Base-by-base conservation (phyloP, 1,140 invertebrate species). In the Temnothorax curvispinosus region DNA sequence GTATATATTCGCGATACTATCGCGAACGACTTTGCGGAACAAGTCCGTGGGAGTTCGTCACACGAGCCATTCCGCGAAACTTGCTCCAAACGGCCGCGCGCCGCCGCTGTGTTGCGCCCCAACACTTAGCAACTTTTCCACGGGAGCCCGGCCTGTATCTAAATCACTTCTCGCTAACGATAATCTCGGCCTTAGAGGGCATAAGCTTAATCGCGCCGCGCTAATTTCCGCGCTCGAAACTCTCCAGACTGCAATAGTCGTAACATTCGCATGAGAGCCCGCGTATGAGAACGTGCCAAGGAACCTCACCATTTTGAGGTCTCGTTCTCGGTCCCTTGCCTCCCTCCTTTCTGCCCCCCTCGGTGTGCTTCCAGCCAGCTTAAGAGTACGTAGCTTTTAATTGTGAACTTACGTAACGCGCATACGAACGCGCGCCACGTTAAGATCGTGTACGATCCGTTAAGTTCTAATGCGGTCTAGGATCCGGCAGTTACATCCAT, bases 191-290 rank as follows among this genome's bases (percentile, higher is more conserved):
- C 89, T 81, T 44, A 87, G 76, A 87, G 78, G 44, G 75, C 88
- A 89, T 88, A 81, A 90, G 88, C 88, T 90, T 90, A 90, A 90
- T 90, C 88, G 89, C 32, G 75, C 67, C 86, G 80, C 74, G 89
- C 86, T 90, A 90, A 90, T 90, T 90, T 89, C 85, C 88, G 64
- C 88, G 64, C 88, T 90, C 86, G 88, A 88, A 90, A 90, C 89
- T 90, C 88, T 89, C 89, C 86, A 90, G 89, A 90, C 88, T 90
- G 89, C 89, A 90, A 88, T 90, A 90, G 88, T 90, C 89, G 89
- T 90, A 90, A 90, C 88, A 78, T 88, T 90, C 88, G 88, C 88
- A 88, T 87, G 89, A 87, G 85, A 90, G 88, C 74, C 21, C 88
- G 85, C 54, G 85, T 75, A 90, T 90, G 89, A 90, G 88, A 90